Base-by-base conservation (phyloP, 2,888 invertebrate genomes). In the Embidobia sp. region DNA sequence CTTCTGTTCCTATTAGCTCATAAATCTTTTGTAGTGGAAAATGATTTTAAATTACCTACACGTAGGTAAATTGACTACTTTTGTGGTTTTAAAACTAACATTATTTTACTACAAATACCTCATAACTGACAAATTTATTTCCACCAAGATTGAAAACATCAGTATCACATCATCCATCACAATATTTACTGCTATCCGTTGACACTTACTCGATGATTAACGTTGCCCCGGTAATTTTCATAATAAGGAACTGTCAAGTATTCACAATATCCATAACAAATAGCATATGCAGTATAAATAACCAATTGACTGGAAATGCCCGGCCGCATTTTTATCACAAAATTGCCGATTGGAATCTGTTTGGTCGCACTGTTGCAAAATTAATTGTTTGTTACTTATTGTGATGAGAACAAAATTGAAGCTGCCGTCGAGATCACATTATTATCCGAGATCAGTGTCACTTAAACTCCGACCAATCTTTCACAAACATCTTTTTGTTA, bases 281-380 rank as follows among this genome's bases (percentile, higher is more conserved):
- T 4, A 19, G 57, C 7, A 5, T 51, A 18, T n/a, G n/a, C 19
- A 15, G 44, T 26, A 8, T n/a, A 35, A 18, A 53, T 8, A 35
- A 61, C 4, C 19, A 18, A 16, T 29, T 7, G 22, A 22, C 6
- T 49, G 5, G 5, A 0, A 26, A 57, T 13, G 7, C 33, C n/a
- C 4, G 51, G 16, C 51, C 19, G 51, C 59, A 70, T 70, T 61
- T 51, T 70, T 13, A 40, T 11, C 48, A 59, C 63, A n/a, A 48
- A 37, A 37, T 46, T 46, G 27, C 8, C 6, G 26, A n/a, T 37
- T 13, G 2, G 26, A 6, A 44, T 22, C 4, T n/a, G 8, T 3
- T 33, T 37, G 18, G 16, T 1, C 15, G 15, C 37, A 29, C 29
- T 42, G n/a, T 27, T 8, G 18, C 11, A 19, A 8, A 44, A 61